phyloP scores from a whole-genome alignment of 2,113 vertebrate species.

The human (Homo sapiens) region DNA sequence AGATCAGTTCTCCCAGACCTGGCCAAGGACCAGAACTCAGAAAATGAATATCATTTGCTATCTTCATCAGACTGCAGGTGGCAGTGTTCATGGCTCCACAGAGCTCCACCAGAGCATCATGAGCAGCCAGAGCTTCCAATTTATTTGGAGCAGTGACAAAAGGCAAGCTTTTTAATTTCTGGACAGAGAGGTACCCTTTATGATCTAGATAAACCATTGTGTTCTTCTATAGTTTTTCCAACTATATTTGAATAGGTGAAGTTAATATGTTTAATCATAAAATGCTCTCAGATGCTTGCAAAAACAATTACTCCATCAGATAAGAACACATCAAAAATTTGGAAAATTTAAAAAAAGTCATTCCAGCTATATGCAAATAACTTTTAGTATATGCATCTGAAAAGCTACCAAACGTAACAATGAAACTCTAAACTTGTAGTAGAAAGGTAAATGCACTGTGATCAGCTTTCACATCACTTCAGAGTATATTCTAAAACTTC shows the following conservation, averaged over 20 bases:
- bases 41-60: constrained; percentile 97
- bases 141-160: constrained; percentile 97
- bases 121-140: constrained; percentile 97
- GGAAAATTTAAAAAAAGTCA: background rate
- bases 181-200: background rate
- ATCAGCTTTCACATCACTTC: background rate
- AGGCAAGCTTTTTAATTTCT: constrained; percentile 84
- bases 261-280: background rate
- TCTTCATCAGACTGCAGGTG: constrained; percentile 98
- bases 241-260: background rate
- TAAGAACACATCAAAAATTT: too few relatives aligned
- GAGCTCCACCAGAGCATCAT: constrained; percentile 97
- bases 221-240: background rate
- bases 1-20: constrained; percentile 94
- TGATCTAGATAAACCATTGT: background rate
- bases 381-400: background rate
- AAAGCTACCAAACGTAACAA: background rate
- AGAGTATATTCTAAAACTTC: background rate
- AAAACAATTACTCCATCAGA: background rate
- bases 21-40: constrained; percentile 97
- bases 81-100: constrained; percentile 96
- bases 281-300: background rate
- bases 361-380: background rate
- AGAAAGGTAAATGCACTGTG: background rate
- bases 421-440: background rate